These are phyloP conservation scores for Melanaphis sacchari DNA, from an alignment of 1,140 invertebrate genomes.

Conservation along the genomic window DNA sequence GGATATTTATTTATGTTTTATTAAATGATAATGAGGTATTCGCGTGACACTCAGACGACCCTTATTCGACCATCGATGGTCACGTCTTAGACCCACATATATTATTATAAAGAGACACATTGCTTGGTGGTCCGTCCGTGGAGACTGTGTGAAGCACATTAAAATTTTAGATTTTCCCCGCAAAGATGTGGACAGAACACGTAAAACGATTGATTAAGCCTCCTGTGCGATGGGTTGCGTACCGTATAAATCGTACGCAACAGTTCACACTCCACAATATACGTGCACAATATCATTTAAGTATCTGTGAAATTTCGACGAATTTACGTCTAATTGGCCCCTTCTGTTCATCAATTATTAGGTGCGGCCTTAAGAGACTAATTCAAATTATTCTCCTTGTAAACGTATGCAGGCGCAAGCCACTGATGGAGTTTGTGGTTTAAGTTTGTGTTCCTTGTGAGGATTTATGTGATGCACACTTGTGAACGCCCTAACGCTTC, in stretches of 20 bases:
- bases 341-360: not conserved
- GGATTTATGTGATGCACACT: constrained; percentile 30
- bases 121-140: not conserved
- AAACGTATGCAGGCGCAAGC: not conserved
- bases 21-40: not conserved
- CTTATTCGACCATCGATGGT: not conserved
- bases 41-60: not conserved
- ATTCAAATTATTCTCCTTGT: not conserved
- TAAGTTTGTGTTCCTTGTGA: constrained; percentile 13
- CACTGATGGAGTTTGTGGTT: constrained; percentile 32
- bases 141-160: not conserved
- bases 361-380: not conserved
- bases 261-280: not conserved
- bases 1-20: constrained; percentile 23
- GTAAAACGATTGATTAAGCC: not conserved
- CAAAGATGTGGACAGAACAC: not conserved
- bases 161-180: not conserved
- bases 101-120: not conserved
- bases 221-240: no score
- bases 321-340: not conserved
- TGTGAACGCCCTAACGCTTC: constrained; percentile 15
- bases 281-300: no score
- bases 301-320: not conserved
- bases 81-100: not conserved
- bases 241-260: not conserved